Conservation (phyloP, 2,797 vertebrate species). For the Enteromius treurensis region DNA sequence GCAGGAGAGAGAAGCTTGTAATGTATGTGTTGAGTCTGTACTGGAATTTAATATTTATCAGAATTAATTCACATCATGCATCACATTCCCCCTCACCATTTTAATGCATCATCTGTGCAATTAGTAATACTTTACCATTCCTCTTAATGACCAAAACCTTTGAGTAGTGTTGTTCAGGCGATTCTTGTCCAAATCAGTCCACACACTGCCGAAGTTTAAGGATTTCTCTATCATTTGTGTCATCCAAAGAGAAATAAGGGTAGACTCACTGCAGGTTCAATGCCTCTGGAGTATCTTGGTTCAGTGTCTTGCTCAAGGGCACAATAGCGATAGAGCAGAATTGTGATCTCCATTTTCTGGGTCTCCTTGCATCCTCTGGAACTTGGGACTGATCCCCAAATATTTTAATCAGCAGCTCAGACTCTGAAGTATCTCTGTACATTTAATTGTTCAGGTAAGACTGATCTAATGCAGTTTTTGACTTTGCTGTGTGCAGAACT, state of each 20-base stretch:
- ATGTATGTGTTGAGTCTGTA: constrained; percentile 70
- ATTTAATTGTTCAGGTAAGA: neutral
- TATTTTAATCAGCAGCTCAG: neutral
- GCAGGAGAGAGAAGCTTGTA: constrained; percentile 87
- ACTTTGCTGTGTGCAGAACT: neutral
- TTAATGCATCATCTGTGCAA: neutral
- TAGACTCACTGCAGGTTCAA: constrained; percentile 3
- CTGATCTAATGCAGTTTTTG: constrained; percentile 3
- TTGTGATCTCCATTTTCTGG: constrained; percentile 21
- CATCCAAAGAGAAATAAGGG: neutral
- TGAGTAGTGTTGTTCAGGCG: neutral
- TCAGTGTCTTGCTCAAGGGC: constrained; percentile 13
- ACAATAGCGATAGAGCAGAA: constrained; percentile 22
- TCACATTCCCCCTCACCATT: neutral
- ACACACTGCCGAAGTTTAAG: neutral
- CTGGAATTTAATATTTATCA: constrained; percentile 17
- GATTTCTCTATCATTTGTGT: constrained; percentile 12
- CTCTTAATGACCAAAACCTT: neutral
- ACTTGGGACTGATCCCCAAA: constrained; percentile 9
- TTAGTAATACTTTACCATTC: neutral
- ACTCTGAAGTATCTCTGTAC: neutral
- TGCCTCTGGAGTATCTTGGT: neutral
- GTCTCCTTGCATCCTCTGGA: constrained; percentile 1
- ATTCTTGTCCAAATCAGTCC: constrained; percentile 3
- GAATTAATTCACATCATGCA: neutral